A percentile compares a stretch with the other conserved stretches of the same genome.
These are phyloP conservation scores for Lasioglossum villosulum DNA, from an alignment of 2,888 invertebrate genomes.

Conservation along the genomic window DNA sequence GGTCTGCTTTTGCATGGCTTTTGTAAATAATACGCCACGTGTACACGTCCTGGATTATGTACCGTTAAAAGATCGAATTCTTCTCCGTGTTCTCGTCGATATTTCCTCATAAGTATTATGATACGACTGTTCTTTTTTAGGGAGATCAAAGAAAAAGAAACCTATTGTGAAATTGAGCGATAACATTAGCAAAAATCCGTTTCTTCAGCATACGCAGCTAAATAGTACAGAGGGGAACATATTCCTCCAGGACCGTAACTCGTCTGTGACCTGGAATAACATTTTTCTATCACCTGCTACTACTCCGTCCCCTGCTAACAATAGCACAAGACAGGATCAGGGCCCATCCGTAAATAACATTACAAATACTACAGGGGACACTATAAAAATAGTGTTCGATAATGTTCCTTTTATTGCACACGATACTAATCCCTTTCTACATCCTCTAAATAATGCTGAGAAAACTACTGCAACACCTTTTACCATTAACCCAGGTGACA, in stretches of 20 bases:
- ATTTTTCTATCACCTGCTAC: slow-evolving; percentile 9
- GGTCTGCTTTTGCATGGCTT: not conserved
- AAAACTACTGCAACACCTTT: not conserved
- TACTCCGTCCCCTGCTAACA: not conserved
- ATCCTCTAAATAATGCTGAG: not conserved
- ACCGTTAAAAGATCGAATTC: not conserved
- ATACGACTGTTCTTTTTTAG: slow-evolving; percentile 31
- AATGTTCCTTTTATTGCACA: not conserved
- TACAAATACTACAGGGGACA: not conserved
- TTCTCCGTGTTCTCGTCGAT: not conserved
- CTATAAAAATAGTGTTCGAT: no score
- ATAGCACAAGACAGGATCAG: not conserved
- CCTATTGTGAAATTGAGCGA: slow-evolving; percentile 6
- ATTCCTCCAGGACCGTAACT: slow-evolving; percentile 27
- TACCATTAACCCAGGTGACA: not conserved
- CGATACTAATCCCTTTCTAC: slow-evolving; percentile 48
- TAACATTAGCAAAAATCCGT: slow-evolving; percentile 38
- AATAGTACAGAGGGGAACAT: slow-evolving; percentile 27
- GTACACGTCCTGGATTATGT: not conserved
- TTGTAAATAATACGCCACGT: not conserved
- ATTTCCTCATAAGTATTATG: not conserved
- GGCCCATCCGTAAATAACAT: not conserved
- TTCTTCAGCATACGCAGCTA: slow-evolving; percentile 29
- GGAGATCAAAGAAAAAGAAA: slow-evolving; percentile 25
- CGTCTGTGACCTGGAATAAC: slow-evolving; percentile 20